Evolutionary conservation across 1,140 invertebrate species (phyloP).

Genomic region (Philotrypesis tridentata): DNA sequence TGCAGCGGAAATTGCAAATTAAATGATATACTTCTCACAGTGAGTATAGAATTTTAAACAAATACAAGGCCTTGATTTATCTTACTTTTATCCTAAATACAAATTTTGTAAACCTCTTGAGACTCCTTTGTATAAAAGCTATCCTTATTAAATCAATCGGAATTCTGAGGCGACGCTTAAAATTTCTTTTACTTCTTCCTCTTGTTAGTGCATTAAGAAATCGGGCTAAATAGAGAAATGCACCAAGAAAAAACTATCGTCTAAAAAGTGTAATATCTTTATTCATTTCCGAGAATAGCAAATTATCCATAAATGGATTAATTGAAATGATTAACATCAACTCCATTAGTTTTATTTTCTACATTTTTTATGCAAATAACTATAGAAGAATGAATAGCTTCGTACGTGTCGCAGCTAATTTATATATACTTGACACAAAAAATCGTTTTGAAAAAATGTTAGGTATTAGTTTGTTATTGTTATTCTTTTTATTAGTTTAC

Average conservation of each 20-base stretch:
- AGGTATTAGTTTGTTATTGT: no score
- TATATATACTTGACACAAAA: no score
- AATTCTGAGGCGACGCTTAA: neutral
- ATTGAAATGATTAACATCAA: no score
- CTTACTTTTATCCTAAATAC: neutral
- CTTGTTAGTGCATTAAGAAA: neutral
- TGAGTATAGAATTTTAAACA: conserved; percentile 67
- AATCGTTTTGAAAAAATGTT: no score
- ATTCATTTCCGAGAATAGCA: neutral
- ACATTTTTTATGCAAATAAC: no score
- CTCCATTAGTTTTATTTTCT: no score
- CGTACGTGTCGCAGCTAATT: no score
- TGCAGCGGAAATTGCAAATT: conserved; percentile 79
- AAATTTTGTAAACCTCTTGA: neutral
- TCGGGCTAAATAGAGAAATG: neutral
- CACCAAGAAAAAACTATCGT: neutral
- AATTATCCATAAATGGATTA: neutral
- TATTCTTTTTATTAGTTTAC: no score
- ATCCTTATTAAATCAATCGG: neutral
- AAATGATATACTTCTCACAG: conserved; percentile 86
- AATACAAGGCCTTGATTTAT: neutral
- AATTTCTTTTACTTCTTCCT: neutral
- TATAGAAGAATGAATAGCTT: no score
- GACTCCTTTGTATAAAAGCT: neutral
- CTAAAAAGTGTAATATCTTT: neutral